phyloP scores from a whole-genome alignment of 2,113 vertebrate species.

The Panthera uncia region DNA sequence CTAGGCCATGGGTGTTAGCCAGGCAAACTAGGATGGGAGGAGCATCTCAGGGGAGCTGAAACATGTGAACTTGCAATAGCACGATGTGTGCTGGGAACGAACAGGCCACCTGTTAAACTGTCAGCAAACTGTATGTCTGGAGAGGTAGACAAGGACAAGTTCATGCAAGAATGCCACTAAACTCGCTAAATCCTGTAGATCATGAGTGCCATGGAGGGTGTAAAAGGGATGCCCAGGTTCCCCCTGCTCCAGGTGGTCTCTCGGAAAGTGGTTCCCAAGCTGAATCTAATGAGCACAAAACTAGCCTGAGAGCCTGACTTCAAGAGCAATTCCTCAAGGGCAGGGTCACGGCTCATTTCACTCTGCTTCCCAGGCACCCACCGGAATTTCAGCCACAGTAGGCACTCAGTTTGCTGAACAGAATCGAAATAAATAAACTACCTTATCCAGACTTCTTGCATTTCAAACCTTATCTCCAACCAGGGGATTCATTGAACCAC shows the following conservation, averaged over 20 bases:
- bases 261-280: not conserved
- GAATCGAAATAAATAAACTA: not conserved
- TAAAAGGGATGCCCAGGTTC: not conserved
- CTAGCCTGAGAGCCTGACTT: not conserved
- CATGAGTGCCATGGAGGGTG: rapidly evolving
- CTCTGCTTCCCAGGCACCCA: not conserved
- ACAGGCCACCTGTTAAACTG: not conserved
- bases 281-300: not conserved
- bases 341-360: rapidly evolving
- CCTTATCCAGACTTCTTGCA: not conserved
- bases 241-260: not conserved
- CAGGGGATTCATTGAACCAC: not conserved
- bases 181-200: not conserved
- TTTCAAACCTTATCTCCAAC: not conserved
- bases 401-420: not conserved
- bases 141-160: not conserved
- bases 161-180: not conserved
- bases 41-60: not conserved
- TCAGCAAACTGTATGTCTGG: not conserved
- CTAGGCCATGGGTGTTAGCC: not conserved
- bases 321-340: not conserved
- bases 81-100: not conserved
- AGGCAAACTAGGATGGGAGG: not conserved
- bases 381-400: not conserved
- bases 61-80: too few relatives aligned